Evolutionary conservation across 1,140 invertebrate species (phyloP).

Genomic region (Aleiodes sp.): DNA sequence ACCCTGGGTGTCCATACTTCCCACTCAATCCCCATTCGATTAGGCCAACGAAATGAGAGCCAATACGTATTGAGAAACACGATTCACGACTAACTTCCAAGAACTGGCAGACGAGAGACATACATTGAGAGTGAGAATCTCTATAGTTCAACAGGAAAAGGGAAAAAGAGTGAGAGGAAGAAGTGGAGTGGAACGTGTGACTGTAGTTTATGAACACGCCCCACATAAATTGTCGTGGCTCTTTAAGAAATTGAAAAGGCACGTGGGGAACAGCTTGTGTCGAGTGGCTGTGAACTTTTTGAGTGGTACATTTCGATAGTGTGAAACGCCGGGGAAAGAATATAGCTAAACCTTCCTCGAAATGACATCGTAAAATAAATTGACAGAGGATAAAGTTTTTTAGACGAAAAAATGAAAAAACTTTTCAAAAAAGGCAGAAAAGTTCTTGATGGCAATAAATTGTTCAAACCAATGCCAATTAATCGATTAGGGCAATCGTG

Average conservation of each 20-base stretch:
- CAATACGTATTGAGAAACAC: constrained; percentile 65
- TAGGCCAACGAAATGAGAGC: constrained; percentile 43
- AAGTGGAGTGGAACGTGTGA: not conserved
- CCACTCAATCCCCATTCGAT: constrained; percentile 14
- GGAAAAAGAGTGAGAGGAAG: constrained; percentile 28
- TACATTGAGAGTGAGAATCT: not conserved
- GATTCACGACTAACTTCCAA: constrained; percentile 60
- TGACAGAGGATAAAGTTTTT: not conserved
- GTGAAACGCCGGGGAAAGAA: not conserved
- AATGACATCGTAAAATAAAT: not conserved
- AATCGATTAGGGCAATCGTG: too few species aligned
- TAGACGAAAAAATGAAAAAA: constrained; percentile 1
- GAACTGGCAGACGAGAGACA: constrained; percentile 40
- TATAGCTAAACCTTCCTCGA: not conserved
- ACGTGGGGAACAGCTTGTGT: constrained; percentile 62
- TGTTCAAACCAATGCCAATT: too few species aligned
- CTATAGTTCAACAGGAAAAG: constrained; percentile 26
- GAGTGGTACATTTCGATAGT: constrained; percentile 24
- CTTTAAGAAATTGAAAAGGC: constrained; percentile 68
- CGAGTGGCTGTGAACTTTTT: constrained; percentile 64
- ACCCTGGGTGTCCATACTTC: constrained; percentile 30
- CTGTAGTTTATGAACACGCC: constrained; percentile 66
- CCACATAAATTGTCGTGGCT: constrained; percentile 68
- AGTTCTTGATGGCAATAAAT: too few species aligned
- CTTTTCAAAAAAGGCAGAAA: too few species aligned